Conservation (phyloP, 2,888 invertebrate species). For the Crossocerus cetratus region DNA sequence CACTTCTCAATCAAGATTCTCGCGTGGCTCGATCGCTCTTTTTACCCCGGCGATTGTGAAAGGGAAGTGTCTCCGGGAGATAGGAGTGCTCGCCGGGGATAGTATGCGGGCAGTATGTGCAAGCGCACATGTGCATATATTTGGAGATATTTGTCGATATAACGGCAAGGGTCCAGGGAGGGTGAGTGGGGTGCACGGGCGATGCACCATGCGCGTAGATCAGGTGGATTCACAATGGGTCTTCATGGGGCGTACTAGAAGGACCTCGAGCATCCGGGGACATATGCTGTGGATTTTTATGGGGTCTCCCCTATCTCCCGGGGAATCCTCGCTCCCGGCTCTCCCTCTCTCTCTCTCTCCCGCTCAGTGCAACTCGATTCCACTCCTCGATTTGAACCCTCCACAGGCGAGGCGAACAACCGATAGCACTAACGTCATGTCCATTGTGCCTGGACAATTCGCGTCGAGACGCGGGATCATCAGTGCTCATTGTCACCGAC, state of each 20-base stretch:
- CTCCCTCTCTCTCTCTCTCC: slow-evolving; percentile 4
- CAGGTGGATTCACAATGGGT: slow-evolving; percentile 57
- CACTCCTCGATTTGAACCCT: slow-evolving; percentile 25
- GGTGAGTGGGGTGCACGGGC: slow-evolving; percentile 28
- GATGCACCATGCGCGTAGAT: slow-evolving; percentile 42
- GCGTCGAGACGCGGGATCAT: slow-evolving; percentile 68
- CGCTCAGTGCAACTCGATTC: slow-evolving; percentile 6
- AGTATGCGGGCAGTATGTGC: slow-evolving; percentile 13
- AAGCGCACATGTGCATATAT: slow-evolving; percentile 29
- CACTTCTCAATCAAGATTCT: not conserved
- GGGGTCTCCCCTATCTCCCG: slow-evolving; percentile 18
- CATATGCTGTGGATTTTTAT: slow-evolving; percentile 60
- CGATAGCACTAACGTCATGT: slow-evolving; percentile 53
- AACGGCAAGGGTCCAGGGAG: slow-evolving; percentile 19
- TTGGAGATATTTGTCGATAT: slow-evolving; percentile 32
- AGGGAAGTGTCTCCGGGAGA: not conserved
- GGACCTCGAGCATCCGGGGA: slow-evolving; percentile 43
- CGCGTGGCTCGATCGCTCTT: not conserved
- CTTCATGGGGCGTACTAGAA: slow-evolving; percentile 28
- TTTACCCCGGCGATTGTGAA: not conserved
- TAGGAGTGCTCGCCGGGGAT: not conserved
- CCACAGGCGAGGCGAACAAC: slow-evolving; percentile 36
- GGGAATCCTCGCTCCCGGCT: slow-evolving; percentile 11
- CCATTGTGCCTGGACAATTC: slow-evolving; percentile 63
- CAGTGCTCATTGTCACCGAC: slow-evolving; percentile 70